A percentile compares a stretch with the other conserved stretches of the same genome.
These are phyloP conservation scores for Neodontobutis hainanensis DNA, from an alignment of 2,113 vertebrate species.

Conservation along the genomic window DNA sequence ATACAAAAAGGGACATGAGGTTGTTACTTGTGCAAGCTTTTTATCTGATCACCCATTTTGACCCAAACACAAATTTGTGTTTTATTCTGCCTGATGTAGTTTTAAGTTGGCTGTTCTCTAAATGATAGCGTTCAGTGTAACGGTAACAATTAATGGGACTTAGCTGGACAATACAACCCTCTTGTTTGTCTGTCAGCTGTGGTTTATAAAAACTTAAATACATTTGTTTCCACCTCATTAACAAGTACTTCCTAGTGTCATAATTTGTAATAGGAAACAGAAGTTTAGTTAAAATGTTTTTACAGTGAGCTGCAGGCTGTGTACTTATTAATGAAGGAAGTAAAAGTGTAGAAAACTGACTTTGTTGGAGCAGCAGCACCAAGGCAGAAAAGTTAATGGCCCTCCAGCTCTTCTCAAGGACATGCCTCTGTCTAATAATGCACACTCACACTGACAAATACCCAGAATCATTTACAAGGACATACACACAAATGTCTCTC, in stretches of 20 bases:
- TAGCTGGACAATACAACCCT: background rate
- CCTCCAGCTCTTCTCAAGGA: constrained; percentile 39
- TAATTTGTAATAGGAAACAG: constrained; percentile 55
- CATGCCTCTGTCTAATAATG: constrained; percentile 8
- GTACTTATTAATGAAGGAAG: constrained; percentile 30
- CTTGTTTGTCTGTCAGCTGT: background rate
- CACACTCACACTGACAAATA: constrained; percentile 2
- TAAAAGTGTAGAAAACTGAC: constrained; percentile 33
- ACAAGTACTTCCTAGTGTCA: constrained; percentile 48
- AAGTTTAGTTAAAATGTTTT: constrained; percentile 59
- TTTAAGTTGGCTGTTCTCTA: too few relatives aligned
- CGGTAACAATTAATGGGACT: too few relatives aligned
- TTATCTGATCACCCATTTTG: constrained; percentile 46
- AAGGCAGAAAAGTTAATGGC: constrained; percentile 29
- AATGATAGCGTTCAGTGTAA: too few relatives aligned
- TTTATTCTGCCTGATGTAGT: background rate
- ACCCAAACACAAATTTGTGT: constrained; percentile 22
- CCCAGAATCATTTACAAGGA: constrained; percentile 22
- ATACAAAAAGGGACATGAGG: constrained; percentile 7
- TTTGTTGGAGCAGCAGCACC: constrained; percentile 20
- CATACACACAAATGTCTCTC: background rate
- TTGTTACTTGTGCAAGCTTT: constrained; percentile 15
- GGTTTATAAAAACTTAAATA: background rate
- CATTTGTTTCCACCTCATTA: constrained; percentile 45
- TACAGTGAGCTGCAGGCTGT: constrained; percentile 38